phyloP scores from a whole-genome alignment of 92 coral and sea anemone species.

The Epizoanthus stellaris region DNA sequence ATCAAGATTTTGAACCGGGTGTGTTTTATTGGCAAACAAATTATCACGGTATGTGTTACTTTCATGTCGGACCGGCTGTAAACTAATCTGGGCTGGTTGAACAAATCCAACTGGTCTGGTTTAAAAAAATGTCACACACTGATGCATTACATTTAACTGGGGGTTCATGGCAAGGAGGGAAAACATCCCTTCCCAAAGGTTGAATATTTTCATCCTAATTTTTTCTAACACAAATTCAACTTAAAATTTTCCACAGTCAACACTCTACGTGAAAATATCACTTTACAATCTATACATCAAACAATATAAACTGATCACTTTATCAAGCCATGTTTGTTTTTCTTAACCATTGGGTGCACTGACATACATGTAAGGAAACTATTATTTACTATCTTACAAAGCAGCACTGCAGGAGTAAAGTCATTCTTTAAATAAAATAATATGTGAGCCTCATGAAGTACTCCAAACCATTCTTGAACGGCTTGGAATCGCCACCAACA shows the following conservation, averaged over 20 bases:
- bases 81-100: too few relatives aligned
- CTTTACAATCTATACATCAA: background rate
- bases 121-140: too few relatives aligned
- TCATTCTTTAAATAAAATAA: conserved; percentile 11
- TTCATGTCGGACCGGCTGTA: too few relatives aligned
- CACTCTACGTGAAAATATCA: background rate
- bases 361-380: background rate
- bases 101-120: too few relatives aligned
- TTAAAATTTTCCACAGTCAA: background rate
- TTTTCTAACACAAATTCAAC: background rate
- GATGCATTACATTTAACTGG: too few relatives aligned
- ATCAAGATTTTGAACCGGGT: too few relatives aligned
- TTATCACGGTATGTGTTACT: too few relatives aligned
- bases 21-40: too few relatives aligned
- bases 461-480: background rate
- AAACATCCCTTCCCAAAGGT: background rate
- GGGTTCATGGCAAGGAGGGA: too few relatives aligned
- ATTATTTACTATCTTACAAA: conserved; percentile 38
- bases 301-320: conserved; percentile 13
- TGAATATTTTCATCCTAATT: background rate
- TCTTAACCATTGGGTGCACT: conserved; percentile 3
- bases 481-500: too few relatives aligned
- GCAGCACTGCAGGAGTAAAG: conserved; percentile 45
- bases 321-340: background rate
- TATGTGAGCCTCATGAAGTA: conserved; percentile 15